Percentiles rank a stretch among this genome's conserved stretches.
These are phyloP conservation scores for Chelmon rostratus DNA, from an alignment of 2,797 vertebrate species.

Conservation along the genomic window DNA sequence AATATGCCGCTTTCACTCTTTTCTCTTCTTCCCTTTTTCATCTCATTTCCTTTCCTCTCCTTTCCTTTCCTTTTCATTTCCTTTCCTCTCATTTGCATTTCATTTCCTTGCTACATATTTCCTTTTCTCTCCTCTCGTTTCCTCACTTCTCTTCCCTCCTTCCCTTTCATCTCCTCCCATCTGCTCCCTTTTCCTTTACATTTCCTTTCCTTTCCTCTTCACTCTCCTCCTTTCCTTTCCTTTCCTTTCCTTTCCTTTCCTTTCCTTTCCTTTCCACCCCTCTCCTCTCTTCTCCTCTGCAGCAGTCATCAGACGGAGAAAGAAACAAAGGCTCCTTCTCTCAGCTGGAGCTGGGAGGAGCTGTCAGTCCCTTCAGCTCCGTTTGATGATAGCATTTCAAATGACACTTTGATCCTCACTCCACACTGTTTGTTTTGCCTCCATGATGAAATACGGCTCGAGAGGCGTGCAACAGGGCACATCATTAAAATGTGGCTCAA, in stretches of 20 bases:
- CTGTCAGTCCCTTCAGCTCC: conserved; percentile 76
- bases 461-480: conserved; percentile 78
- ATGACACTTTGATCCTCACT: conserved; percentile 84
- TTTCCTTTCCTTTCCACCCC: accelerated
- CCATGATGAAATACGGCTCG: conserved; percentile 82
- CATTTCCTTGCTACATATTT: background rate
- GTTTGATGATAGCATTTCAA: conserved; percentile 84
- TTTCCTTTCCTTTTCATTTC: too few species aligned
- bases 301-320: conserved; percentile 56
- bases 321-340: conserved; percentile 73
- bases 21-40: background rate
- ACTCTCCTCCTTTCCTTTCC: accelerated
- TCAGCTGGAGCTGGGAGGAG: conserved; percentile 76
- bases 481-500: conserved; percentile 79
- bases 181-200: background rate
- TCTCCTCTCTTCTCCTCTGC: background rate
- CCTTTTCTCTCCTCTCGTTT: too few species aligned
- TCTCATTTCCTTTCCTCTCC: background rate
- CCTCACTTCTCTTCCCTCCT: too few species aligned
- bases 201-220: too few species aligned
- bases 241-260: accelerated
- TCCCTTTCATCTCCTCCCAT: background rate
- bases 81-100: background rate
- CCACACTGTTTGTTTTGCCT: conserved; percentile 78
- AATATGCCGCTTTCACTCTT: conserved; percentile 41